Percentiles rank a stretch among this genome's conserved stretches.
Conservation (phyloP, 2,113 vertebrate species). For the Bubo scandiacus region DNA sequence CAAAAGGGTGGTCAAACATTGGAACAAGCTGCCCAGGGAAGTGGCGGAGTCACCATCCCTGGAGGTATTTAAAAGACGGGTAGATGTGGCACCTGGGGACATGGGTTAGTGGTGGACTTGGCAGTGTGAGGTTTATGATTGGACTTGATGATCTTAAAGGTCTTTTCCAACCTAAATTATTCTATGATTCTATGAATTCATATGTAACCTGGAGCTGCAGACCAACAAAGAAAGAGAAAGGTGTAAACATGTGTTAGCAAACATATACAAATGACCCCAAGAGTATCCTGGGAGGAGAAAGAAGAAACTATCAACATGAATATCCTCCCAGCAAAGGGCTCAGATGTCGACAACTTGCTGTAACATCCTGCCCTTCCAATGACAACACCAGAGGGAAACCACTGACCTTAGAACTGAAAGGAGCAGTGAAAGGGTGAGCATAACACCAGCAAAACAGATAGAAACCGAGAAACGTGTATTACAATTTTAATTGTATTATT, state of each 20-base stretch:
- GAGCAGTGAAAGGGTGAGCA: background rate
- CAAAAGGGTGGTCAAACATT: rapidly evolving
- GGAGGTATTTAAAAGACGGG: background rate
- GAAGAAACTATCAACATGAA: background rate
- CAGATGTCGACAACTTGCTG: background rate
- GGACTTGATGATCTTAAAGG: background rate
- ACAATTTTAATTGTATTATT: background rate
- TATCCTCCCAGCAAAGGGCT: background rate
- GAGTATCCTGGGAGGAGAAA: background rate
- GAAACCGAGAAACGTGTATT: background rate
- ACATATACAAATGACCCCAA: background rate
- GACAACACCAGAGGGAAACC: background rate
- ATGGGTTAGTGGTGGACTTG: background rate
- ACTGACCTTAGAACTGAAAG: background rate
- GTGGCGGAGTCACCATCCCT: background rate
- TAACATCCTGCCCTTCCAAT: background rate
- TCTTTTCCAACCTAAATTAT: background rate
- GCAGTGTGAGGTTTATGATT: background rate
- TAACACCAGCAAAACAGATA: background rate
- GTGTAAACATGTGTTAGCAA: background rate
- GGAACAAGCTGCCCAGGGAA: background rate
- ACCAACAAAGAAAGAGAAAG: background rate
- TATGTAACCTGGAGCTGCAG: background rate
- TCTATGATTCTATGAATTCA: background rate
- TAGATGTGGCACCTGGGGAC: no score